Evolutionary conservation across 1,140 invertebrate genomes (phyloP), one percentile per base, ranked within the genome.

Genomic region (Listronotus bonariensis): DNA sequence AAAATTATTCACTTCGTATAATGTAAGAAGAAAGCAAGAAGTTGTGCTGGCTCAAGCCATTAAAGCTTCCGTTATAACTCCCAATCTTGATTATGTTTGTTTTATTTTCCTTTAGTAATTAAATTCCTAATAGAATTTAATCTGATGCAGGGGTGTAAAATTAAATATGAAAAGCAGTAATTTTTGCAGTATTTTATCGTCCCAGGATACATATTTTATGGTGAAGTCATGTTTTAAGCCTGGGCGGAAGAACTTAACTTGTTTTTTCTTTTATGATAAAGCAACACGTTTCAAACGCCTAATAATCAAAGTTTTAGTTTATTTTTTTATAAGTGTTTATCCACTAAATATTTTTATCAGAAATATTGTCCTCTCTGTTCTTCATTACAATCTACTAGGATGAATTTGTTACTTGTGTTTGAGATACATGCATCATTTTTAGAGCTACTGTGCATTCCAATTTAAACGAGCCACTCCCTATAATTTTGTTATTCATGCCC

Each of bases 61-160:
- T 61, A 61, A 61, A 15, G 32, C 49, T 61, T 61, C 58, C 58
- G 38, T 53, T 52, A 61, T 52, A 61, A 59, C 52, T 61, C 49
- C 9, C 31, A 15, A 61, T 61, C 49, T 61, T 61, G 58, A 61
- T 61, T 53, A 61, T 61, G 58, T 53, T 61, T 61, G 49, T 61
- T 61, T 61, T 53, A 61, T 61, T 61, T 59, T 48, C 58, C 58
- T 53, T 42, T 34, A 15, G 49, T 32, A 61, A 61, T 61, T 61
- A 61, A 61, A 53, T 15, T 52, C 38, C 48, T 52, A 61, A 61
- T 61, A 53, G 58, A 61, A 61, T 61, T 61, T 61, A 52, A 61
- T 52, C 58, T 61, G 58, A 61, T 32, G 58, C n/a, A 43, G 18
- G 48, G 34, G 48, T 52, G 58, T 43, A n/a, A 61, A 52, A 61